A percentile compares a stretch with the other conserved stretches of the same genome.
phyloP scores from a whole-genome alignment of 2,113 vertebrate species.

The Leptocoma aspasia region DNA sequence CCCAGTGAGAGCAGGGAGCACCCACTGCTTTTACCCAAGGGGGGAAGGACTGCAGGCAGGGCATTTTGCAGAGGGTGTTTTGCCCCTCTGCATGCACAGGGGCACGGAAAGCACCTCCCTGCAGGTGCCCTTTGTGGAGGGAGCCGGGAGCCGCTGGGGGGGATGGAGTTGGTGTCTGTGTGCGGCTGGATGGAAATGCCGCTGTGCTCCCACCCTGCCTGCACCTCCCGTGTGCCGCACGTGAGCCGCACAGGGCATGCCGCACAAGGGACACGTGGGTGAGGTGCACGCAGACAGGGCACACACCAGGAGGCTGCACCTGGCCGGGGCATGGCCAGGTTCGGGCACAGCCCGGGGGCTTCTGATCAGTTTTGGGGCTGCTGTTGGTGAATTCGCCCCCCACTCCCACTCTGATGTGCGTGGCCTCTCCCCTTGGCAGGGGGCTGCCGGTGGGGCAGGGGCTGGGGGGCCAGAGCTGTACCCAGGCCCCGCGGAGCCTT shows the following conservation, averaged over 20 bases:
- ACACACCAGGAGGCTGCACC: background rate
- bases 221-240: fast-evolving
- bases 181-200: background rate
- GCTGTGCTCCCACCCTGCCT: fast-evolving
- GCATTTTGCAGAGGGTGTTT: fast-evolving
- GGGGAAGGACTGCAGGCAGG: background rate
- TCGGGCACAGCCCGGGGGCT: background rate
- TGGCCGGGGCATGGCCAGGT: fast-evolving
- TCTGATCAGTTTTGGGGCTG: background rate
- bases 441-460: background rate
- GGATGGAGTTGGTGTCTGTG: fast-evolving
- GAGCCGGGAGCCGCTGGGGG: fast-evolving
- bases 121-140: fast-evolving
- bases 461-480: background rate
- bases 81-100: fast-evolving
- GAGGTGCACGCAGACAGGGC: background rate
- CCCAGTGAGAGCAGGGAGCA: fast-evolving
- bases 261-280: too few species aligned
- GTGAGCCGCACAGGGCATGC: too few species aligned
- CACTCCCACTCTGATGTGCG: fast-evolving
- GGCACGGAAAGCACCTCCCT: fast-evolving
- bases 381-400: background rate
- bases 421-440: background rate
- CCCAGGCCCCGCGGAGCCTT: background rate
- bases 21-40: fast-evolving